A percentile compares a stretch with the other conserved stretches of the same genome.
phyloP scores from a whole-genome alignment of 2,888 invertebrate genomes.

The Aleiodes testaceus region DNA sequence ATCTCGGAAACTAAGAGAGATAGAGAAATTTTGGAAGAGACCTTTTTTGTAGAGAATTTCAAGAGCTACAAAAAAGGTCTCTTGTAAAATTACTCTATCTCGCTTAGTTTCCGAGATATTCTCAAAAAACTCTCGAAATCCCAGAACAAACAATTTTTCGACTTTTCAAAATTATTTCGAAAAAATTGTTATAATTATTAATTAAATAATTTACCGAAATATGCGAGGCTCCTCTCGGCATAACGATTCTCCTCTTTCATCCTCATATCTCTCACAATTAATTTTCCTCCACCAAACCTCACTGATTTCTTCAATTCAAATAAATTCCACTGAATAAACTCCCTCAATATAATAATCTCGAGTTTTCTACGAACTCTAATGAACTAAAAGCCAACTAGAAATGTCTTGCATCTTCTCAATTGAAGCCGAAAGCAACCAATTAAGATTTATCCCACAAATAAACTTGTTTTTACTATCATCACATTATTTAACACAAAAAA shows the following conservation, averaged over 20 bases:
- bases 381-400: conserved; percentile 45
- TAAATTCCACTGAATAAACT: conserved; percentile 19
- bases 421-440: conserved; percentile 51
- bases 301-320: conserved; percentile 20
- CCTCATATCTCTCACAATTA: conserved; percentile 57
- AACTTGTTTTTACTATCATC: neutral
- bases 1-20: too few species aligned
- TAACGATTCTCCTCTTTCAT: conserved; percentile 66
- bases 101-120: too few species aligned
- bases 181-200: too few species aligned
- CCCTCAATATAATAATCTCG: conserved; percentile 28
- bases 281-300: conserved; percentile 10
- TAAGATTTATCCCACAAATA: conserved; percentile 39
- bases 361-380: conserved; percentile 50
- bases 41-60: too few species aligned
- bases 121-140: too few species aligned
- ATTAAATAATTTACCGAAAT: conserved; percentile 62
- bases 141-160: too few species aligned
- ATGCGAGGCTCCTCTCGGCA: conserved; percentile 64
- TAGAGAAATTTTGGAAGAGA: too few species aligned
- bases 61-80: too few species aligned
- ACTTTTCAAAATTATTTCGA: neutral
- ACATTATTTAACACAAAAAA: neutral
- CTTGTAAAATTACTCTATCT: too few species aligned
- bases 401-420: conserved; percentile 50